These are phyloP conservation scores for Ganaspis sp. DNA, from an alignment of 1,140 invertebrate genomes.

Conservation along the genomic window DNA sequence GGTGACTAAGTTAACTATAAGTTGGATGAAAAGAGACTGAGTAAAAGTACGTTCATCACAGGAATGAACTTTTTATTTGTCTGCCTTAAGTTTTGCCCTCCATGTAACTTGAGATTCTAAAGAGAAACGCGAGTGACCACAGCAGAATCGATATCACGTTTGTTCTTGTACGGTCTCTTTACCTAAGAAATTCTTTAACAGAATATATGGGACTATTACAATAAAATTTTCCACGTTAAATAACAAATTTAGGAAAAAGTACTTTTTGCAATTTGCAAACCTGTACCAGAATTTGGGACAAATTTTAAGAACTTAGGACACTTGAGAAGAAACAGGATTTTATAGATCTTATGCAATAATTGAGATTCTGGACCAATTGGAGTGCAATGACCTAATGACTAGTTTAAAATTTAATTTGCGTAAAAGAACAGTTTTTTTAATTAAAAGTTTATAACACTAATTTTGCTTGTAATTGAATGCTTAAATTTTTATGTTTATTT, in stretches of 20 bases:
- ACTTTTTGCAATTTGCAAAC: neutral
- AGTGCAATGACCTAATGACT: no score
- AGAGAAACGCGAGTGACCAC: slow-evolving; percentile 66
- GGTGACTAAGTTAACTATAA: neutral
- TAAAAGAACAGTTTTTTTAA: no score
- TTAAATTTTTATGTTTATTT: no score
- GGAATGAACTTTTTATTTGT: slow-evolving; percentile 17
- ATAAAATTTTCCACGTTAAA: slow-evolving; percentile 22
- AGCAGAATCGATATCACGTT: slow-evolving; percentile 69
- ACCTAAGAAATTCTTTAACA: slow-evolving; percentile 49
- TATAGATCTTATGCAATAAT: no score
- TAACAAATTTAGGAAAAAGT: neutral
- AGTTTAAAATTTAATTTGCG: no score
- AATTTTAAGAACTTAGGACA: no score
- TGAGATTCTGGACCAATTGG: no score
- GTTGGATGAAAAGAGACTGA: neutral
- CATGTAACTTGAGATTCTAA: slow-evolving; percentile 65
- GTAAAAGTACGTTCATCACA: slow-evolving; percentile 14
- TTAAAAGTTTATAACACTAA: no score
- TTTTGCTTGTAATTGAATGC: no score
- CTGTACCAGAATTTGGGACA: neutral
- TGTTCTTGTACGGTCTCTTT: slow-evolving; percentile 70
- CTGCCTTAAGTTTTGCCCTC: slow-evolving; percentile 38
- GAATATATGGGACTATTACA: slow-evolving; percentile 30
- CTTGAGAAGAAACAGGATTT: no score